phyloP scores from a whole-genome alignment of 2,113 vertebrate genomes.

The Pontoporia blainvillei region DNA sequence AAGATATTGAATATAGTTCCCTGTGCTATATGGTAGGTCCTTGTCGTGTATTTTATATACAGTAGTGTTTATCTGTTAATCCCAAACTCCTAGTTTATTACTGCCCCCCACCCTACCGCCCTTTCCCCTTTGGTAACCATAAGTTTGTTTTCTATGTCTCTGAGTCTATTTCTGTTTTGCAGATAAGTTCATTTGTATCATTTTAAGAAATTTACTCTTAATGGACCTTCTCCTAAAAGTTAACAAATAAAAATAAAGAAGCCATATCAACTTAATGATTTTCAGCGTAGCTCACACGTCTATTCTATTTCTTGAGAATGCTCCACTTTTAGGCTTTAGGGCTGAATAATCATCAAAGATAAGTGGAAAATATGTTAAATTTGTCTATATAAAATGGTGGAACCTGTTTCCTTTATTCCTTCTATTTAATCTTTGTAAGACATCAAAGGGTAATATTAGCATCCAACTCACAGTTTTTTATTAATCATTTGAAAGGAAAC shows the following conservation, averaged over 20 bases:
- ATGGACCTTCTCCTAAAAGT: background rate
- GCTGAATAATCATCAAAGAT: conserved; percentile 9
- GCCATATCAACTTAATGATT: background rate
- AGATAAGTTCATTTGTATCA: background rate
- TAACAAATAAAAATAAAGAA: background rate
- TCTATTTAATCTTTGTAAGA: background rate
- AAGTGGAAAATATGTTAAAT: conserved; percentile 29
- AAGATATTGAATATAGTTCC: background rate
- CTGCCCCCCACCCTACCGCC: fast-evolving
- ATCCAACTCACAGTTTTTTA: background rate
- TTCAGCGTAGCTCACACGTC: background rate
- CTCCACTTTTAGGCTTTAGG: background rate
- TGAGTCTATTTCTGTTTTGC: background rate
- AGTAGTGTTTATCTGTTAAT: background rate
- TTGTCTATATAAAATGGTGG: background rate
- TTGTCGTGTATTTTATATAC: background rate
- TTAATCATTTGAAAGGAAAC: conserved; percentile 17
- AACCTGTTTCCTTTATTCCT: conserved; percentile 10
- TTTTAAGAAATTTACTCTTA: background rate
- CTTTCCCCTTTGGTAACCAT: background rate
- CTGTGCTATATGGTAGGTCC: background rate
- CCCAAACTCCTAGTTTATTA: background rate
- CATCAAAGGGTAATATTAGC: background rate
- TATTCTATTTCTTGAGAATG: conserved; percentile 31
- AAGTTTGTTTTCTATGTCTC: background rate